Evolutionary conservation across 2,888 invertebrate genomes (phyloP), one percentile per base, ranked within the genome.

Genomic region (Mythimna albipuncta): DNA sequence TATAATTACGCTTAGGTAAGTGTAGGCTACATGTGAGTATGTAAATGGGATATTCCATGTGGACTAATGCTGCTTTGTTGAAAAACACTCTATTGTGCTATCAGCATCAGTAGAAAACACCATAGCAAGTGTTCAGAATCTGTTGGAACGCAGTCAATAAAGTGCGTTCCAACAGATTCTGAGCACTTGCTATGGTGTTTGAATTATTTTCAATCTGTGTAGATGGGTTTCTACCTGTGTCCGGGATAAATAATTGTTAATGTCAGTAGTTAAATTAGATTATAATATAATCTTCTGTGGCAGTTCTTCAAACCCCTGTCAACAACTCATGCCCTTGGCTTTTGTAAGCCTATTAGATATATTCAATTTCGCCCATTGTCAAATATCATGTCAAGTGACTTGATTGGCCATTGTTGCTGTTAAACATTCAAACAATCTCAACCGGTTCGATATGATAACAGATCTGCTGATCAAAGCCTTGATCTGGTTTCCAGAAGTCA

Each of bases 321-420:
- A 38, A 35, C 2, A 16, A 44, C 6, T 38, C 4, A 38, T 35
- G 21, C 11, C 47, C 38, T 61, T 71, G 54, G 11, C 32, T 47
- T 70, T 9, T 38, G 7, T 77, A 71, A 70, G 19, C 9, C 4
- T 47, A 74, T 54, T 59, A 52, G 26, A 57, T 55, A 26, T 26
- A 66, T 66, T 50, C 6, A 21, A 32, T 50, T 21, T 65, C 21
- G 57, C 55, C 44, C 10, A 38, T 32, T 77, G 11, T 54, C 44
- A 67, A 75, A 65, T 41, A 76, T 35, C 50, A 50, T 57, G 57
- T 44, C 44, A n/a, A 47, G 26, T 6, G 6, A 52, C 11, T 54
- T 77, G 59, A 74, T 77, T 74, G 32, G 11, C 32, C 52, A 59
- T 74, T 77, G 59, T 70, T 71, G 13, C 21, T 54, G 44, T 44